Base-by-base conservation (phyloP, 2,888 invertebrate species). In the Apeira syringaria region DNA sequence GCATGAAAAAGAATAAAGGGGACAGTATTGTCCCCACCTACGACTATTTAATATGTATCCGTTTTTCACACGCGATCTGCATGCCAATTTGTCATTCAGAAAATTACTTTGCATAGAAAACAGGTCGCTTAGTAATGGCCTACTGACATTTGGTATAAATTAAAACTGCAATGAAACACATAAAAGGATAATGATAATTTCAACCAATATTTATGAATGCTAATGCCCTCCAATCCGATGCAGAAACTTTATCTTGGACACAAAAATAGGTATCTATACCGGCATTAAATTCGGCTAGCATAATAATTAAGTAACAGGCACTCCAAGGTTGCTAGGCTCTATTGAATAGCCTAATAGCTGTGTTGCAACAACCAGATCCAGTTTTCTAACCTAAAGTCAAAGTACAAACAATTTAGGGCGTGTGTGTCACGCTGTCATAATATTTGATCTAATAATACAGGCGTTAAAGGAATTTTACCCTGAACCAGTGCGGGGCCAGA, bases 261-360 rank as follows among this genome's bases (percentile, higher is more conserved):
- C 75, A 80, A 81, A 80, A 79, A 78, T 78, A 46, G 39, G 35
- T 46, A 31, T 26, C 17, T 31, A 69, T 65, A 62, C 59, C 49
- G 50, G 59, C 51, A 76, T 75, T 78, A 80, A 80, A 80, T 87
- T 89, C 72, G 87, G 87, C 80, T 80, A 55, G 87, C 82, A 89
- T 85, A 81, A 81, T 89, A 89, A 88, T 88, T 88, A 87, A 89
- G 88, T 88, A 87, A 87, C 87, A 74, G 87, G 85, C 86, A 62
- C 64, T 68, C 71, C 86, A 86, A 88, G 86, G 87, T 69, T 81
- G 69, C 60, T 70, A 61, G 79, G 78, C 73, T 72, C 70, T 68
- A 54, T 60, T 60, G 61, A 68, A 68, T 76, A 81, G 80, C 85
- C 84, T 86, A 86, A 85, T 84, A 74, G 77, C 71, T 56, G 63